Percentiles rank a stretch among this genome's conserved stretches.
Evolutionary conservation across 2,113 vertebrate genomes (phyloP).

Genomic region (Semicossyphus pulcher): DNA sequence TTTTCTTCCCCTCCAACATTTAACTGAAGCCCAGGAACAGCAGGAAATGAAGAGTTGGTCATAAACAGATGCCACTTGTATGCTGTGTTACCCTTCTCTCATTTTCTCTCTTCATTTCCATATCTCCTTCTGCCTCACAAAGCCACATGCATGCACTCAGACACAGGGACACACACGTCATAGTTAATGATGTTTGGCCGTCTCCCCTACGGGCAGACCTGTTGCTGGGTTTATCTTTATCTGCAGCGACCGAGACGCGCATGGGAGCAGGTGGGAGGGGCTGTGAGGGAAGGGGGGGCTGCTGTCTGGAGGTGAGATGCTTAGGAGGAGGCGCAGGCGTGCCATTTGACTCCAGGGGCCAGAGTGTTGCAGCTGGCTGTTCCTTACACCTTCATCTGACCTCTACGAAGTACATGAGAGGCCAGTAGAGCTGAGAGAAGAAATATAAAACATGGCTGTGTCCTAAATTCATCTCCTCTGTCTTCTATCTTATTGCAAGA

Average conservation of each 20-base stretch:
- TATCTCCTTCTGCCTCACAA: slow-evolving; percentile 22
- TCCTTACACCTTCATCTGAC: slow-evolving; percentile 67
- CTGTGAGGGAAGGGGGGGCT: not conserved
- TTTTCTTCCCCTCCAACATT: slow-evolving; percentile 43
- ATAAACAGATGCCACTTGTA: slow-evolving; percentile 79
- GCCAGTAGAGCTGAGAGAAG: slow-evolving; percentile 15
- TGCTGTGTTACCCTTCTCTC: slow-evolving; percentile 42
- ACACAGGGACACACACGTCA: slow-evolving; percentile 16
- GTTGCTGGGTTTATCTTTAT: slow-evolving; percentile 72
- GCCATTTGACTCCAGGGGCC: slow-evolving; percentile 59
- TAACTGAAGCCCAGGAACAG: slow-evolving; percentile 68
- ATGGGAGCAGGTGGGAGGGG: slow-evolving; percentile 34
- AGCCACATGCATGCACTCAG: slow-evolving; percentile 13
- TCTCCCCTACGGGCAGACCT: slow-evolving; percentile 65
- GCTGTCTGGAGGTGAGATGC: slow-evolving; percentile 46
- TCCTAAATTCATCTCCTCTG: not conserved
- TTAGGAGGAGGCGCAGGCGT: slow-evolving; percentile 36
- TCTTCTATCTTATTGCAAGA: too few species aligned
- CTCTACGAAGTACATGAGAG: slow-evolving; percentile 41
- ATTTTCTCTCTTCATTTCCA: slow-evolving; percentile 1
- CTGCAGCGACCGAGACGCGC: slow-evolving; percentile 46
- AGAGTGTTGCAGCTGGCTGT: slow-evolving; percentile 58
- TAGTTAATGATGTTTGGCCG: slow-evolving; percentile 77
- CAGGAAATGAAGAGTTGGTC: slow-evolving; percentile 57
- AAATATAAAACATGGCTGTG: not conserved